Conservation (phyloP, 2,797 vertebrate genomes). For the Echiichthys vipera region DNA sequence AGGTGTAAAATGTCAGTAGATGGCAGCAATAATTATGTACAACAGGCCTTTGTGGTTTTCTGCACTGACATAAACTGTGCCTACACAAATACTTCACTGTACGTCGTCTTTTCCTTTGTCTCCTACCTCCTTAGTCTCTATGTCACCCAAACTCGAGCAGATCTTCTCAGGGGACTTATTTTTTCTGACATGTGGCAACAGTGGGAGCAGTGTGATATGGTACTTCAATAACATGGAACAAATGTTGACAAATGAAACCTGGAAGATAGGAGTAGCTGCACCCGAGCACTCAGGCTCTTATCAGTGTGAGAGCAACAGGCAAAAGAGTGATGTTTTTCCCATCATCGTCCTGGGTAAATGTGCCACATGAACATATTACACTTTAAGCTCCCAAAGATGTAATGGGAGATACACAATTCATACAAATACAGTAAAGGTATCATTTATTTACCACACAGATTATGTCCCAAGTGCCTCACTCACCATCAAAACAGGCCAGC, state of each 20-base stretch:
- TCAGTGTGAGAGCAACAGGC: neutral
- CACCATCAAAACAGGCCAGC: slow-evolving; percentile 25
- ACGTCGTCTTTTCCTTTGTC: slow-evolving; percentile 10
- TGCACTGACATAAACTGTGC: neutral
- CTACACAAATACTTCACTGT: neutral
- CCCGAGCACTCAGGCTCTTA: fast-evolving
- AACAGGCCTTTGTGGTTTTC: neutral
- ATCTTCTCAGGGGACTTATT: slow-evolving; percentile 64
- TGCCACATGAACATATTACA: neutral
- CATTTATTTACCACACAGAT: slow-evolving; percentile 25
- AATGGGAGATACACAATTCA: neutral
- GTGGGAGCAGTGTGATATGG: slow-evolving; percentile 17
- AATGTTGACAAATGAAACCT: fast-evolving
- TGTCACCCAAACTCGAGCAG: fast-evolving
- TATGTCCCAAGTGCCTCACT: slow-evolving; percentile 30
- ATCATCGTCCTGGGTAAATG: slow-evolving; percentile 36
- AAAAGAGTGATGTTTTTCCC: fast-evolving
- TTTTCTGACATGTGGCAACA: slow-evolving; percentile 36
- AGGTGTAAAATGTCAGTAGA: neutral
- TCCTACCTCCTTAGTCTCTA: slow-evolving; percentile 38
- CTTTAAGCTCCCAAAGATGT: neutral
- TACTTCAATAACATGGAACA: fast-evolving
- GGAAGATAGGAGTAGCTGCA: slow-evolving; percentile 14
- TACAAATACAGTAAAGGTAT: neutral
- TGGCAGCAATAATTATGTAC: neutral